Percentiles rank a stretch among this genome's conserved stretches.
phyloP scores from a whole-genome alignment of 2,888 invertebrate genomes.

The Minunthozetes semirufus region DNA sequence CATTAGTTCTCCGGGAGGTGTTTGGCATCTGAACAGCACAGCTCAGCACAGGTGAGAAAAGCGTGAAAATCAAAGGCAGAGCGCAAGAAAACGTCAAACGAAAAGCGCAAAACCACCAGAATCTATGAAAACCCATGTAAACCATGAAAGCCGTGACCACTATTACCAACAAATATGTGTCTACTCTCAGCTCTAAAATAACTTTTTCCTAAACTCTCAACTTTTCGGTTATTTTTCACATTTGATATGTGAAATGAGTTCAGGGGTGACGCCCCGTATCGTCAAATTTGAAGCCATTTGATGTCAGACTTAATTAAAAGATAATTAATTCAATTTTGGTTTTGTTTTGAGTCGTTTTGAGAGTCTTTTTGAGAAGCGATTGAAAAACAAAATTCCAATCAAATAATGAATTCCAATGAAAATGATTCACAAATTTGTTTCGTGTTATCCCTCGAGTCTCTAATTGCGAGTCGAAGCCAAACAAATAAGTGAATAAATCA shows the following conservation, averaged over 20 bases:
- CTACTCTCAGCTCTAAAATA: too few species aligned
- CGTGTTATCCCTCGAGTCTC: not conserved
- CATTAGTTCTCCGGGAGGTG: not conserved
- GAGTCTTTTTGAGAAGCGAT: not conserved
- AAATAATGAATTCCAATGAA: not conserved
- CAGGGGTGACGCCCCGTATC: conserved; percentile 8
- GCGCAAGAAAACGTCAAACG: conserved; percentile 6
- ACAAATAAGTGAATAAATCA: not conserved
- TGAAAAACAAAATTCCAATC: not conserved
- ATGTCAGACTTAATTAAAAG: not conserved
- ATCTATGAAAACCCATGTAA: too few species aligned
- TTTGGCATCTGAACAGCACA: not conserved
- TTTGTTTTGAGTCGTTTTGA: not conserved
- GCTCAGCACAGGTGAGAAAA: conserved; percentile 25
- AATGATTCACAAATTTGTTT: not conserved
- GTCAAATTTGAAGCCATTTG: not conserved
- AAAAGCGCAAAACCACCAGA: conserved; percentile 9
- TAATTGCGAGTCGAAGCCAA: not conserved
- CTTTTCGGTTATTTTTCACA: too few species aligned
- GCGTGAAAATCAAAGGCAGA: not conserved
- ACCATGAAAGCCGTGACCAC: conserved; percentile 17
- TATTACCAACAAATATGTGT: not conserved
- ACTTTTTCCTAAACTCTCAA: too few species aligned
- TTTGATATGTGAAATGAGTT: not conserved
- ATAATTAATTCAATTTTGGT: not conserved